phyloP scores from a whole-genome alignment of 2,113 vertebrate species.

The Pycnonotus jocosus region DNA sequence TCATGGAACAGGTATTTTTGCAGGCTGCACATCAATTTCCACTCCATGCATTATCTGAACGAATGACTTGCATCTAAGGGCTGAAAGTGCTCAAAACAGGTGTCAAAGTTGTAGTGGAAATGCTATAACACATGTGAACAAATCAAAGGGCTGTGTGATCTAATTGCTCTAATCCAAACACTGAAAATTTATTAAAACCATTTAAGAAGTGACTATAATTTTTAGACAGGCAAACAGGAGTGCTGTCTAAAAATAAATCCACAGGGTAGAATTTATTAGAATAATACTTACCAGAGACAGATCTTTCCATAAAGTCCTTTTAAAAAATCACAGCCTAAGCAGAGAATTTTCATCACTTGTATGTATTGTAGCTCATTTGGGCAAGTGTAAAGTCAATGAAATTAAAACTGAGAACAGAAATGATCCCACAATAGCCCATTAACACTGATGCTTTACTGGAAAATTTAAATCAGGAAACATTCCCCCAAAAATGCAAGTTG shows the following conservation, averaged over 20 bases:
- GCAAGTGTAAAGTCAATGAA: neutral
- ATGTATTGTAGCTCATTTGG: neutral
- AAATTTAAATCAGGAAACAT: neutral
- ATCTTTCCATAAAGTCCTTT: neutral
- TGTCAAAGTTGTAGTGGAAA: slow-evolving; percentile 47
- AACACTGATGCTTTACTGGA: neutral
- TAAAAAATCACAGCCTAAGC: neutral
- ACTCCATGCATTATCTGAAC: neutral
- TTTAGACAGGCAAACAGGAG: neutral
- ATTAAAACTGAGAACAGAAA: neutral
- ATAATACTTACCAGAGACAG: neutral
- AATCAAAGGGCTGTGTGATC: slow-evolving; percentile 29
- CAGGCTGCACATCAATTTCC: neutral
- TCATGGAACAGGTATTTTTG: neutral
- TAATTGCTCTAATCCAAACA: slow-evolving; percentile 15
- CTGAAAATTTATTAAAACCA: neutral
- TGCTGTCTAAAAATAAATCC: neutral
- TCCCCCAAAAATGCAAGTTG: neutral
- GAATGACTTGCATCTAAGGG: slow-evolving; percentile 33
- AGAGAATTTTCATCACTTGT: neutral
- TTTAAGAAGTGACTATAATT: neutral
- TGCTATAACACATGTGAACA: slow-evolving; percentile 37
- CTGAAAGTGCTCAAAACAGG: slow-evolving; percentile 52
- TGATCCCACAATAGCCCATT: neutral
- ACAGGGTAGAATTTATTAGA: neutral